A percentile compares a stretch with the other conserved stretches of the same genome.
Conservation (phyloP, 2,888 invertebrate species). For the Lasioglossum calceatum region DNA sequence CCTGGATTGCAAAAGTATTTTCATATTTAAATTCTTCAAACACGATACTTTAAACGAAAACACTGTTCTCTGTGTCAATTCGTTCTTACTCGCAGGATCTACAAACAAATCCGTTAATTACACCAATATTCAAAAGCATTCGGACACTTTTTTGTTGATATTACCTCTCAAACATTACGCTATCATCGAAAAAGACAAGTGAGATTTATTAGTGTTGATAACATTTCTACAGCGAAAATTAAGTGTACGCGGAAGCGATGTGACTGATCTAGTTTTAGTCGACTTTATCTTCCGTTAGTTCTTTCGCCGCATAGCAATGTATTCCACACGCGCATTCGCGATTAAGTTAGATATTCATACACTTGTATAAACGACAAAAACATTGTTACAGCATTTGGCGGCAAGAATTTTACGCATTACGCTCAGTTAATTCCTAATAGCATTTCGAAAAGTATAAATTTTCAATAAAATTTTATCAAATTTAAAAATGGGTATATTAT, state of each 20-base stretch:
- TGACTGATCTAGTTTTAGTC: not conserved
- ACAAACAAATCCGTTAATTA: not conserved
- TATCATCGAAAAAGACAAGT: not conserved
- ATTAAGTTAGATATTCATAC: not conserved
- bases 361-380: not conserved
- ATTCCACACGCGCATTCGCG: not conserved
- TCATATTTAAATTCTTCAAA: not conserved
- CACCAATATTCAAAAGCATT: not conserved
- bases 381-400: not conserved
- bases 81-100: not conserved
- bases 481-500: not conserved
- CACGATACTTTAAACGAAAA: not conserved
- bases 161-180: not conserved
- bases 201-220: not conserved
- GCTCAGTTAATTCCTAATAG: not conserved
- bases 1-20: not conserved
- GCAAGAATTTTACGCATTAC: not conserved
- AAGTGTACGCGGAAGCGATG: not conserved
- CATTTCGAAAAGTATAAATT: not conserved
- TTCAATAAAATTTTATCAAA: not conserved
- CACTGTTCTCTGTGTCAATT: not conserved
- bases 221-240: not conserved
- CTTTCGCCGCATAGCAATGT: not conserved
- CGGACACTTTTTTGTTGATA: not conserved
- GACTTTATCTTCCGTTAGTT: not conserved